Conservation (phyloP, 2,113 vertebrate species). For the Elanoides forficatus region DNA sequence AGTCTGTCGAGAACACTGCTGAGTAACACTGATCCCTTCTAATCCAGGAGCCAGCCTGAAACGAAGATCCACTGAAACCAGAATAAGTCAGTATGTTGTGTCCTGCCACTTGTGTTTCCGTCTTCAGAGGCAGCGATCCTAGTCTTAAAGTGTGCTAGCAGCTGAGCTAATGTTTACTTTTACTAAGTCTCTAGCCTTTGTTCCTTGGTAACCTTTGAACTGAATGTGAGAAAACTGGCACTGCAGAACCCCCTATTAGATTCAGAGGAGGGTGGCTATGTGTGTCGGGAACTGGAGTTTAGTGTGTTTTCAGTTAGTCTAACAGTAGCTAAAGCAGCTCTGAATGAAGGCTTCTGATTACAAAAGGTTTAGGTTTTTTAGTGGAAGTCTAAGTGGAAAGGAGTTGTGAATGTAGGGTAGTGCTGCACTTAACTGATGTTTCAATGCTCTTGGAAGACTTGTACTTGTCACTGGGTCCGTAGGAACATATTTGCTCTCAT, state of each 20-base stretch:
- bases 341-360: neutral
- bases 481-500: neutral
- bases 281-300: neutral
- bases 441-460: neutral
- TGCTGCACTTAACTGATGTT: neutral
- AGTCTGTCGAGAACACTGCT: neutral
- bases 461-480: neutral
- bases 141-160: neutral
- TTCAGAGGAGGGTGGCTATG: neutral
- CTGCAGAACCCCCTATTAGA: neutral
- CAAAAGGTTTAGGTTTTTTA: neutral
- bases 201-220: slow-evolving; percentile 43
- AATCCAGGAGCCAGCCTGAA: neutral
- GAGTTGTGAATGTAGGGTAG: neutral
- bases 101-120: neutral
- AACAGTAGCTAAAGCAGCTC: neutral
- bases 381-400: neutral
- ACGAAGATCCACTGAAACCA: neutral
- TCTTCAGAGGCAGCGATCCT: neutral
- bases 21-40: neutral
- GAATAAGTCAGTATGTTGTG: neutral
- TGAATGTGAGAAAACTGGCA: neutral
- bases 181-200: neutral
- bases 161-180: slow-evolving; percentile 42
- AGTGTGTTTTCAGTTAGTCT: neutral